Evolutionary conservation across 1,140 invertebrate genomes (phyloP), one percentile per base, ranked within the genome.

Genomic region (Drosophila dunni): DNA sequence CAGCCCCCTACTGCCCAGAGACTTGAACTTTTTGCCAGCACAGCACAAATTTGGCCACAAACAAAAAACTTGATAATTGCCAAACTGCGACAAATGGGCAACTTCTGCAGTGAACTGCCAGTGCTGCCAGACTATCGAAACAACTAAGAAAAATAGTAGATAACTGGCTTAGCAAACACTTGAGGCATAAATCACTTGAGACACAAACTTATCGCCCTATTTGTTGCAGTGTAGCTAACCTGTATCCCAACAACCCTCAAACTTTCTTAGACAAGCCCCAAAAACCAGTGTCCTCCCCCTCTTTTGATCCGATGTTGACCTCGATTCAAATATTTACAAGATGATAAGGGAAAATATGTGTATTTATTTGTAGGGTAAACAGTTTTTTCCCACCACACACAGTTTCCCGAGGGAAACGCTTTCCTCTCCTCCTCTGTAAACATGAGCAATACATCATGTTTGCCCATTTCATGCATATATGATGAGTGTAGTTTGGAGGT

Each of bases 321-420:
- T 88, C 80, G 81, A 89, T 89, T 76, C 81, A 89, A 89, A 90
- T 90, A 89, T 89, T 89, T 84, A 90, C 84, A 81, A 90, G 75
- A 90, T 89, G 85, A 89, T 89, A 81, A 85, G 84, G 80, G 62
- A 67, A 89, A 88, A 72, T 54, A 29, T 29, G 6, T 29, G 24
- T 29, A 29, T 29, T 66, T 78, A 68, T 86, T 88, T 82, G 72
- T 69, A 58, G 65, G 54, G 67, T 51, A 53, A 62, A 29, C 69
- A 81, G 51, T 24, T 61, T 72, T 36, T 73, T 54, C 42, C 40
- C 66, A 68, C 38, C 56, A 61, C 54, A 44, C 40, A 53, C 40
- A 42, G 58, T 62, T 38, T 33, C 5, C 7, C 20, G 13, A 53
- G 34, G 20, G 33, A 10, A 13, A 29, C 7, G 36, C 17, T 24